Evolutionary conservation across 2,113 vertebrate genomes (phyloP).

Genomic region (Alouatta palliata): DNA sequence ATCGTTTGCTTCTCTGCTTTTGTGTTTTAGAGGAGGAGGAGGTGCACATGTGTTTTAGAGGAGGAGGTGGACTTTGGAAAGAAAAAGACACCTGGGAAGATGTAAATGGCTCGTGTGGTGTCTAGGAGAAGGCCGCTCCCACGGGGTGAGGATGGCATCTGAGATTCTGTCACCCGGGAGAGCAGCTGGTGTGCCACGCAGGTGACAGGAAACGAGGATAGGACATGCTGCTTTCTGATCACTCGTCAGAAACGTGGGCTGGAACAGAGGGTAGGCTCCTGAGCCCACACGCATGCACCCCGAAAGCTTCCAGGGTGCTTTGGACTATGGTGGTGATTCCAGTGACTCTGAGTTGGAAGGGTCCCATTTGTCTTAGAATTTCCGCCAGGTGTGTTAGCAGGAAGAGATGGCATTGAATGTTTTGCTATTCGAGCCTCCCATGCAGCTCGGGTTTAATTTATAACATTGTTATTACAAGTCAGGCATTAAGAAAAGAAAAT

Average conservation of each 20-base stretch:
- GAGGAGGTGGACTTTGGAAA: too few species aligned
- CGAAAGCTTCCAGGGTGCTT: not conserved
- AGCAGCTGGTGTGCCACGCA: not conserved
- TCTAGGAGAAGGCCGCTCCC: not conserved
- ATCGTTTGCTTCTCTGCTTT: not conserved
- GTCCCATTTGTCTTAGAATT: not conserved
- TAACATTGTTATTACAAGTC: not conserved
- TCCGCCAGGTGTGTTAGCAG: not conserved
- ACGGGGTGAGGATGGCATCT: not conserved
- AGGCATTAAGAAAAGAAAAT: not conserved
- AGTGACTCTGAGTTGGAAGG: not conserved
- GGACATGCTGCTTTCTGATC: not conserved
- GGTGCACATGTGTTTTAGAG: not conserved
- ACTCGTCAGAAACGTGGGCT: not conserved
- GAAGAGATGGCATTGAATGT: accelerated
- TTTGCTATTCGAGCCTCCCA: not conserved
- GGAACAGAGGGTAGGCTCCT: accelerated
- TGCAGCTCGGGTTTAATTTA: not conserved
- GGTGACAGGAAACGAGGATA: not conserved
- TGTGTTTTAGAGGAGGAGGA: not conserved
- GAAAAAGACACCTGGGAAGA: too few species aligned
- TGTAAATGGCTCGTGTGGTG: not conserved
- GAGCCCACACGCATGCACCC: accelerated
- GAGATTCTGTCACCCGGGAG: not conserved
- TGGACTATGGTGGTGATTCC: not conserved